These are phyloP conservation scores for Hydropsyche tenuis DNA, from an alignment of 1,140 invertebrate species.

Conservation along the genomic window DNA sequence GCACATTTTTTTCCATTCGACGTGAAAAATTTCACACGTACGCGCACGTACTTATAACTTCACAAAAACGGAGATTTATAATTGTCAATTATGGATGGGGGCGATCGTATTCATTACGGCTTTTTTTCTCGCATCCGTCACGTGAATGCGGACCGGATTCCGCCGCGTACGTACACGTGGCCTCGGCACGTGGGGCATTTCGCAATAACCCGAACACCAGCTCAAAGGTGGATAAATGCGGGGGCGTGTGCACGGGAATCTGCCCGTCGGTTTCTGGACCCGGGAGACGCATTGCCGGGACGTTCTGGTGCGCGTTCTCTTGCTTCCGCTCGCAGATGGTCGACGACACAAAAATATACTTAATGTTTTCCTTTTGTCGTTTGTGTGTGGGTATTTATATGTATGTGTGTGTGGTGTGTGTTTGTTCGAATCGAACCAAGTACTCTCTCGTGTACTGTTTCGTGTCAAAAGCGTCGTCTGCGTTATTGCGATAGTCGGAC, in stretches of 20 bases:
- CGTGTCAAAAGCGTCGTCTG: too few relatives aligned
- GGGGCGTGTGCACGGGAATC: background rate
- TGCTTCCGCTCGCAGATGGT: slow-evolving; percentile 1
- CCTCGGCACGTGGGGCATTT: slow-evolving; percentile 4
- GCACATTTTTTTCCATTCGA: background rate
- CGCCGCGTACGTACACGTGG: too few relatives aligned
- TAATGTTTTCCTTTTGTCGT: background rate
- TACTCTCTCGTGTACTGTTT: too few relatives aligned
- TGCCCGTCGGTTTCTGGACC: background rate
- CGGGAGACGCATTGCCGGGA: slow-evolving; percentile 15
- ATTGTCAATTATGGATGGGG: too few relatives aligned
- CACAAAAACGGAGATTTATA: too few relatives aligned
- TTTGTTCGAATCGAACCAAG: too few relatives aligned
- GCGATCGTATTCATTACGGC: too few relatives aligned
- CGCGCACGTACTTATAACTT: background rate
- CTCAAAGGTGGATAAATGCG: background rate
- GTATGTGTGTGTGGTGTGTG: background rate
- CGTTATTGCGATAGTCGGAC: too few relatives aligned
- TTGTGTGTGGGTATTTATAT: background rate
- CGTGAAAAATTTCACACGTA: slow-evolving; percentile 10
- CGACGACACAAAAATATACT: slow-evolving; percentile 20
- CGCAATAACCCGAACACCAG: slow-evolving; percentile 6
- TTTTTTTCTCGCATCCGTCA: too few relatives aligned
- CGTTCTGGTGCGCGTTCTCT: background rate
- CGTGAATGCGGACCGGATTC: too few relatives aligned